phyloP scores from a whole-genome alignment of 2,888 invertebrate genomes.

The Orgyia antiqua region DNA sequence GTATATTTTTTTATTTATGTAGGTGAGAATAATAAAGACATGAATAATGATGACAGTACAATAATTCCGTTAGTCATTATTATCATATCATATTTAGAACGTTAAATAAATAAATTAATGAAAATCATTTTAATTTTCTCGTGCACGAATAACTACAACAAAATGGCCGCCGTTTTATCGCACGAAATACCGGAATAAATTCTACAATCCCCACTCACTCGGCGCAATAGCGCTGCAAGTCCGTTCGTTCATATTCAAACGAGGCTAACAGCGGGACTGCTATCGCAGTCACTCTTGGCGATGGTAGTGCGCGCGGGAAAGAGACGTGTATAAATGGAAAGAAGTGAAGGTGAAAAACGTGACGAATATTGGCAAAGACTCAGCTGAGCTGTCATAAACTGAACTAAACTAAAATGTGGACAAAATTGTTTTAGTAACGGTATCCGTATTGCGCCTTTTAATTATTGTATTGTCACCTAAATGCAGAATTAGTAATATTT shows the following conservation, averaged over 20 bases:
- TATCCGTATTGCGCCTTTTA: too few relatives aligned
- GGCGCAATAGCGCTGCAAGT: conserved; percentile 33
- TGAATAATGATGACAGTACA: too few relatives aligned
- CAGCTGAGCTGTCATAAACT: conserved; percentile 3
- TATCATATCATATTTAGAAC: too few relatives aligned
- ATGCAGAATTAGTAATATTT: too few relatives aligned
- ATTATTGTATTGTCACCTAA: too few relatives aligned
- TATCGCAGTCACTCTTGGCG: conserved; percentile 26
- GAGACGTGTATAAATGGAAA: conserved; percentile 32
- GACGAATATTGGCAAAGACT: conserved; percentile 45
- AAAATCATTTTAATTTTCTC: too few relatives aligned
- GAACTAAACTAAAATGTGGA: background rate
- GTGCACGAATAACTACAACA: conserved; percentile 27
- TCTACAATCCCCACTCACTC: conserved; percentile 33
- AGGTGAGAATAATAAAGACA: too few relatives aligned
- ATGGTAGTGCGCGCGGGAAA: conserved; percentile 28
- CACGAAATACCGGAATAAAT: conserved; percentile 56
- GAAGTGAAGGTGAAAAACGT: conserved; percentile 60
- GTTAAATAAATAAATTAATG: too few relatives aligned
- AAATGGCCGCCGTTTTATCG: conserved; percentile 44
- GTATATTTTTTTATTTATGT: too few relatives aligned
- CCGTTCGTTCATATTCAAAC: conserved; percentile 30
- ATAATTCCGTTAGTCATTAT: too few relatives aligned
- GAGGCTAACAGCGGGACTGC: conserved; percentile 26
- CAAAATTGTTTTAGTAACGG: too few relatives aligned